These are phyloP conservation scores for Prunella himalayana DNA, from an alignment of 2,113 vertebrate genomes.

Conservation along the genomic window DNA sequence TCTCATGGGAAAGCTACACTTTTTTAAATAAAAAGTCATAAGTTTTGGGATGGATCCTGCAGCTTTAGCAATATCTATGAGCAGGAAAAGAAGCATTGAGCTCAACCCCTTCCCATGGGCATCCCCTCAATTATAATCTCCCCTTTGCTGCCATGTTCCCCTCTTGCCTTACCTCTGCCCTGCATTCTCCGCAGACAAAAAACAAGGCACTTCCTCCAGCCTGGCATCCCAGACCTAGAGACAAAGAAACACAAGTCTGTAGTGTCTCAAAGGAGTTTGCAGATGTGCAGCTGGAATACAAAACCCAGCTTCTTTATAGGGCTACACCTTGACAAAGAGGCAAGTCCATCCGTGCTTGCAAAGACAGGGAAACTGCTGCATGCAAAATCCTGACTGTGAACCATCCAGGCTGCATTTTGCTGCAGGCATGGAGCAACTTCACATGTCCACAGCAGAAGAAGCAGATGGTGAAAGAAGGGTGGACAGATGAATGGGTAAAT, in stretches of 20 bases:
- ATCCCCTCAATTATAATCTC: neutral
- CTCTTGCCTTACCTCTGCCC: constrained; percentile 69
- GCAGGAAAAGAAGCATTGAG: neutral
- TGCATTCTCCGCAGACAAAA: constrained; percentile 68
- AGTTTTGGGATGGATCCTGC: neutral
- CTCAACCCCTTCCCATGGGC: neutral
- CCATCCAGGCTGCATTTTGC: constrained; percentile 15
- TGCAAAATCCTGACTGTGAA: neutral
- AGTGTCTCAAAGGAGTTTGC: neutral
- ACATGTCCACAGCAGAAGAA: neutral
- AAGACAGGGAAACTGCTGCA: neutral
- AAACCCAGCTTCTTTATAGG: neutral
- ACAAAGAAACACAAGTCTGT: neutral
- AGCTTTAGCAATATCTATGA: neutral
- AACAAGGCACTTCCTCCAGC: constrained; percentile 72
- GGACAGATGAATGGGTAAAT: constrained; percentile 32
- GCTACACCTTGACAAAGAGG: neutral
- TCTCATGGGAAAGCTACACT: neutral
- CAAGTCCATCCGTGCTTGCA: neutral
- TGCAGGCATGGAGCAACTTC: constrained; percentile 45
- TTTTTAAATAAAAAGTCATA: neutral
- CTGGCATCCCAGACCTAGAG: constrained; percentile 54
- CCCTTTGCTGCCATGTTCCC: neutral
- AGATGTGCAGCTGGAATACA: neutral
- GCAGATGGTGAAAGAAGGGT: constrained; percentile 42